These are phyloP conservation scores for Smithornis capensis DNA, from an alignment of 2,113 vertebrate genomes.

Conservation along the genomic window DNA sequence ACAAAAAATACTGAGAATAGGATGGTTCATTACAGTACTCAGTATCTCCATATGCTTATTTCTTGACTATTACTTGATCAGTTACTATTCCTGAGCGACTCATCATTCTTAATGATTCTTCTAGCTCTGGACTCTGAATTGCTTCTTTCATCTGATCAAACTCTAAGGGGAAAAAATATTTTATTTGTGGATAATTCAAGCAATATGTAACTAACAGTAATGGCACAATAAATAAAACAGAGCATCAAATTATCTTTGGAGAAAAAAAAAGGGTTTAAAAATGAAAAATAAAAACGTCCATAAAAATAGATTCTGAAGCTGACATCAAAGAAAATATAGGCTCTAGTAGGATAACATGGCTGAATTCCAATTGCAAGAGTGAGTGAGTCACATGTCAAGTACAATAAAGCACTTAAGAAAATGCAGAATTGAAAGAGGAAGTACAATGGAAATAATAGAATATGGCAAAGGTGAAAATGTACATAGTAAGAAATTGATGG, in stretches of 20 bases:
- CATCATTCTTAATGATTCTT: not conserved
- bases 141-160: not conserved
- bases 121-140: not conserved
- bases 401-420: not conserved
- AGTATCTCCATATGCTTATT: not conserved
- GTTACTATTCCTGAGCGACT: not conserved
- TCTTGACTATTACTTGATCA: not conserved
- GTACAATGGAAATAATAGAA: conserved; percentile 7
- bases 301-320: not conserved
- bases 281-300: not conserved
- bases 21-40: not conserved
- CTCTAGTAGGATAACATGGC: not conserved
- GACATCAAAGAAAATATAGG: not conserved
- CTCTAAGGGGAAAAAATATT: not conserved
- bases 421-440: conserved; percentile 1
- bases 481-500: not conserved
- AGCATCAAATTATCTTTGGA: not conserved
- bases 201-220: not conserved
- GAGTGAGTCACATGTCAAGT: not conserved
- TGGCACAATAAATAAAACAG: not conserved
- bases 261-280: not conserved
- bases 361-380: not conserved
- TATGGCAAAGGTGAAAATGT: conserved; percentile 26
- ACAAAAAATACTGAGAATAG: not conserved
- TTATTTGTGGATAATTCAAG: not conserved